Evolutionary conservation across 2,888 invertebrate species (phyloP), one percentile per base, ranked within the genome.

Genomic region (Tortricodes alternella): DNA sequence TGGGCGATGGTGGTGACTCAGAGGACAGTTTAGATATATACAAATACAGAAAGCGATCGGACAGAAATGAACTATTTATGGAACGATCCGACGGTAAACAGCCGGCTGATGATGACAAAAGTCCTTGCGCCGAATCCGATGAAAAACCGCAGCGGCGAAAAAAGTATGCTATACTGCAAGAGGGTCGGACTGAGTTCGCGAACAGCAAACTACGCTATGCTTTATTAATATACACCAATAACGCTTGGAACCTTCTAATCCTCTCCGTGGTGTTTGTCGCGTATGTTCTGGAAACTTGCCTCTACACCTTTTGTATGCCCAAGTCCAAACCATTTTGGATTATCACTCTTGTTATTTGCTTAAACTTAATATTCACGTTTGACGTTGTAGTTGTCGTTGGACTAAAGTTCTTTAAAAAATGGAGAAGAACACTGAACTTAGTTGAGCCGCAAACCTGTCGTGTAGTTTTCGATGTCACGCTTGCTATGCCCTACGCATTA

Each of bases 351-450:
- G 63, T 85, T 19, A 68, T 85, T 46, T 76, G 76, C 62, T 74
- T 83, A 6, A 85, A 86, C 61, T 70, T 83, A 4, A 70, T 82
- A 48, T 89, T 86, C 58, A 71, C 78, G 8, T 67, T 82, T 8
- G 89, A 90, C 43, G 88, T 88, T 0, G 57, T 71, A 2, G 76
- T 89, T 9, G 61, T 85, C 15, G 73, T 85, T 59, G 88, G 88
- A 8, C 66, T 90, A 24, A 89, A 89, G 62, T 78, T 85, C 53
- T 84, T 79, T 32, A 85, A 76, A 60, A 82, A 82, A 65, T 90
- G 89, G 89, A 77, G 89, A 23, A 87, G 86, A 64, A 84, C 83
- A n/a, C 70, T 89, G 0, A 90, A 90, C 59, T 70, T 89, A 18
- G 78, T 88, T n/a, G 89, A 89, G 61, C 88, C 89, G 7, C 79